A percentile compares a stretch with the other conserved stretches of the same genome.
These are phyloP conservation scores for Tribolium freemani DNA, from an alignment of 2,888 invertebrate genomes.

Conservation along the genomic window DNA sequence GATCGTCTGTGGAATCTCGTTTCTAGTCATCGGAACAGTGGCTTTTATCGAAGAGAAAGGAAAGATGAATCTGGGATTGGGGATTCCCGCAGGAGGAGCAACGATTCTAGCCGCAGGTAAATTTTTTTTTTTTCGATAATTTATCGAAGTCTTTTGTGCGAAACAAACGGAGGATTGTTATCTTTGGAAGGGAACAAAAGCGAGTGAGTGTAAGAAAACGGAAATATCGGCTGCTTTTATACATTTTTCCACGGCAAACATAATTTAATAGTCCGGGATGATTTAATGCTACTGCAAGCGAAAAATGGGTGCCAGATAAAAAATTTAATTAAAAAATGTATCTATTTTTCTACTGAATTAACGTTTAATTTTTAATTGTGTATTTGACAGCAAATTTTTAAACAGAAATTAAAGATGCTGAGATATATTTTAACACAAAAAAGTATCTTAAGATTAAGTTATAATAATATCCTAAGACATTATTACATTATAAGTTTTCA, in stretches of 20 bases:
- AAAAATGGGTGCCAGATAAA: neutral
- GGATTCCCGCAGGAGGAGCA: slow-evolving; percentile 74
- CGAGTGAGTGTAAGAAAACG: neutral
- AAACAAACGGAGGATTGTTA: neutral
- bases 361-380: too few relatives aligned
- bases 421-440: too few relatives aligned
- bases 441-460: too few relatives aligned
- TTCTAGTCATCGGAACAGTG: slow-evolving; percentile 75
- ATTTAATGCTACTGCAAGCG: neutral
- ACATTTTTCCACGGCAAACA: neutral
- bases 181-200: neutral
- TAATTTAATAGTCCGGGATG: neutral
- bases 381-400: too few relatives aligned
- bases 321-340: too few relatives aligned
- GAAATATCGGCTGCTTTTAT: too few relatives aligned
- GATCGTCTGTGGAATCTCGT: slow-evolving; percentile 76
- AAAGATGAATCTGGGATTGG: slow-evolving; percentile 74
- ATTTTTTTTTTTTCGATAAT: slow-evolving; percentile 7
- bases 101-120: slow-evolving; percentile 74
- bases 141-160: neutral
- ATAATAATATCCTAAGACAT: too few relatives aligned
- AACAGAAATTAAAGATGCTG: too few relatives aligned
- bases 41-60: slow-evolving; percentile 76
- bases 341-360: too few relatives aligned
- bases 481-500: too few relatives aligned